Percentiles rank a stretch among this genome's conserved stretches.
Evolutionary conservation across 2,797 vertebrate genomes (phyloP).

Genomic region (Lutjanus campechanus): DNA sequence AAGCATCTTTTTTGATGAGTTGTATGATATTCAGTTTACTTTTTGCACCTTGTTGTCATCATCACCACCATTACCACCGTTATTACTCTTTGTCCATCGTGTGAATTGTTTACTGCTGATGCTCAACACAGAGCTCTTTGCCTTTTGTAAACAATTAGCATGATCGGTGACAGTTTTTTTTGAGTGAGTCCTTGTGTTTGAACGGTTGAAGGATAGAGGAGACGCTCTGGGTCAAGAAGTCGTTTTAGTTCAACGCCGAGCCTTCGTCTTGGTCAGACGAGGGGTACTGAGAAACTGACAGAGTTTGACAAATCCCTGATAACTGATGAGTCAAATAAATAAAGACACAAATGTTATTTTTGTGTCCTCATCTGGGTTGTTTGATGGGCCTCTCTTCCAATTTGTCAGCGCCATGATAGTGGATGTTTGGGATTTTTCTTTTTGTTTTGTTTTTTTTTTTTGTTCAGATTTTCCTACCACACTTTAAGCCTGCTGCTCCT

Average conservation of each 20-base stretch:
- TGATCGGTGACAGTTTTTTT: slow-evolving; percentile 88
- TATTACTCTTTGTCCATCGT: slow-evolving; percentile 63
- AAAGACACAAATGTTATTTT: slow-evolving; percentile 48
- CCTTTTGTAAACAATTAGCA: slow-evolving; percentile 92
- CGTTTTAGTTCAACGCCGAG: slow-evolving; percentile 36
- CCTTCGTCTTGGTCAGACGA: slow-evolving; percentile 48
- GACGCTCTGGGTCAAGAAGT: slow-evolving; percentile 43
- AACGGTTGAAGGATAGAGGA: slow-evolving; percentile 76
- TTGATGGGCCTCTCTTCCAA: slow-evolving; percentile 55
- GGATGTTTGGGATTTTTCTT: slow-evolving; percentile 49
- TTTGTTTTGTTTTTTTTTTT: background rate
- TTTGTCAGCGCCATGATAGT: slow-evolving; percentile 53
- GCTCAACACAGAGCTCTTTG: slow-evolving; percentile 91
- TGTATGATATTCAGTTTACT: slow-evolving; percentile 6
- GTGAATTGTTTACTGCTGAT: slow-evolving; percentile 83
- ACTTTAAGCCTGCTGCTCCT: slow-evolving; percentile 72
- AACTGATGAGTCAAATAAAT: slow-evolving; percentile 39
- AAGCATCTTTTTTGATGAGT: slow-evolving; percentile 8
- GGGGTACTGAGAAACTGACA: slow-evolving; percentile 57
- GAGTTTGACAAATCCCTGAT: slow-evolving; percentile 50
- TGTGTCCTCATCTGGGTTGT: slow-evolving; percentile 53
- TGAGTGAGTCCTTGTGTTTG: slow-evolving; percentile 63
- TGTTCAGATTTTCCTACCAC: slow-evolving; percentile 57
- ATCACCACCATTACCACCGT: slow-evolving; percentile 82
- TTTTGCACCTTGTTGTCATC: slow-evolving; percentile 56